phyloP scores from a whole-genome alignment of 2,113 vertebrate species.

The Saccopteryx leptura region DNA sequence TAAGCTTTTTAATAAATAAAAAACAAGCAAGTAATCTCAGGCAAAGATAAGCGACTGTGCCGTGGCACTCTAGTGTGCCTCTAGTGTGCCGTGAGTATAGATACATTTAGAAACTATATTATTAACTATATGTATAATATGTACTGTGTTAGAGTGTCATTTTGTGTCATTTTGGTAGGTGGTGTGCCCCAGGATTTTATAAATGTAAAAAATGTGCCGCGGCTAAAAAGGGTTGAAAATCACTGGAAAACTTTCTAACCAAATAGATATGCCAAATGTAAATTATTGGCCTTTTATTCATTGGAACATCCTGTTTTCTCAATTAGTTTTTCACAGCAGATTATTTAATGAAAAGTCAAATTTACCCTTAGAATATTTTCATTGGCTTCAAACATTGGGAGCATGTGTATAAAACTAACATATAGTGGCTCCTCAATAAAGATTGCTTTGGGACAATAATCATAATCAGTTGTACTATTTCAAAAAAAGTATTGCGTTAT shows the following conservation, averaged over 20 bases:
- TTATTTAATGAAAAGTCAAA: background rate
- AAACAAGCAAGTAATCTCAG: background rate
- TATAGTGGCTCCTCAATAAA: background rate
- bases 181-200: too few relatives aligned
- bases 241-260: background rate
- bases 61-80: too few relatives aligned
- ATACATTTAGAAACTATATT: too few relatives aligned
- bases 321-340: conserved; percentile 4
- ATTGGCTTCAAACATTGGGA: background rate
- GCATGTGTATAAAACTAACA: background rate
- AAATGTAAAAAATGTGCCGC: too few relatives aligned
- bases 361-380: background rate
- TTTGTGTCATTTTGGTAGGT: too few relatives aligned
- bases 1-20: conserved; percentile 10
- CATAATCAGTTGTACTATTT: background rate
- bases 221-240: too few relatives aligned
- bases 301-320: background rate
- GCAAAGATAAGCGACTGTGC: background rate
- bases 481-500: background rate
- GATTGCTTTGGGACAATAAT: background rate
- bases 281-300: background rate
- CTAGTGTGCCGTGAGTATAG: too few relatives aligned
- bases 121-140: too few relatives aligned
- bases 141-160: too few relatives aligned
- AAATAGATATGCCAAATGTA: background rate